These are phyloP conservation scores for Molanna angustata DNA, from an alignment of 2,888 invertebrate species.

Conservation along the genomic window DNA sequence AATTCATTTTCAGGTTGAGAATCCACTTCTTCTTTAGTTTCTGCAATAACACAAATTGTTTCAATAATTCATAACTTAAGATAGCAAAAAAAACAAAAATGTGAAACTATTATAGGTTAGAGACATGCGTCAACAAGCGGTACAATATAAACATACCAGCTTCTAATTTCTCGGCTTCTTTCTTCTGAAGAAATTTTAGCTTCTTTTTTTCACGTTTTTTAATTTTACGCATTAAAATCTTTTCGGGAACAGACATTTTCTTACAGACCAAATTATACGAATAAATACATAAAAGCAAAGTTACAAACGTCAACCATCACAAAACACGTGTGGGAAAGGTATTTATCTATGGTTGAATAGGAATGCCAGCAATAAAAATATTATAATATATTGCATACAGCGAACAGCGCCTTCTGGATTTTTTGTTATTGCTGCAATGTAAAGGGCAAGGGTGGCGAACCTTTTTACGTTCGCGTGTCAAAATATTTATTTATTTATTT, in stretches of 20 bases:
- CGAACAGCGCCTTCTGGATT: too few relatives aligned
- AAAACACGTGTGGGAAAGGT: constrained; percentile 17
- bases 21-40: constrained; percentile 19
- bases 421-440: too few relatives aligned
- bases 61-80: neutral
- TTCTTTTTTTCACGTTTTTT: constrained; percentile 75
- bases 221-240: constrained; percentile 72
- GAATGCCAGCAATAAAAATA: too few relatives aligned
- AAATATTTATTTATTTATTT: too few relatives aligned
- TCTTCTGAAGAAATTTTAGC: constrained; percentile 57
- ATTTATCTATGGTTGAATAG: neutral
- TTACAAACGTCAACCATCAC: constrained; percentile 15
- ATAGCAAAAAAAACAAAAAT: neutral
- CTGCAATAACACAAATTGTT: constrained; percentile 15
- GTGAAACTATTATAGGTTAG: constrained; percentile 11
- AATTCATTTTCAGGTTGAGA: constrained; percentile 21
- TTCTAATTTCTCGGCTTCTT: constrained; percentile 48
- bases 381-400: too few relatives aligned
- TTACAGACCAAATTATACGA: neutral
- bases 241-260: constrained; percentile 65
- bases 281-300: neutral
- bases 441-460: too few relatives aligned
- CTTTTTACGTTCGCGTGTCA: too few relatives aligned
- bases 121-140: neutral
- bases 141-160: too few relatives aligned